These are phyloP conservation scores for Oreochromis mossambicus DNA, from an alignment of 2,797 vertebrate genomes.

Conservation along the genomic window DNA sequence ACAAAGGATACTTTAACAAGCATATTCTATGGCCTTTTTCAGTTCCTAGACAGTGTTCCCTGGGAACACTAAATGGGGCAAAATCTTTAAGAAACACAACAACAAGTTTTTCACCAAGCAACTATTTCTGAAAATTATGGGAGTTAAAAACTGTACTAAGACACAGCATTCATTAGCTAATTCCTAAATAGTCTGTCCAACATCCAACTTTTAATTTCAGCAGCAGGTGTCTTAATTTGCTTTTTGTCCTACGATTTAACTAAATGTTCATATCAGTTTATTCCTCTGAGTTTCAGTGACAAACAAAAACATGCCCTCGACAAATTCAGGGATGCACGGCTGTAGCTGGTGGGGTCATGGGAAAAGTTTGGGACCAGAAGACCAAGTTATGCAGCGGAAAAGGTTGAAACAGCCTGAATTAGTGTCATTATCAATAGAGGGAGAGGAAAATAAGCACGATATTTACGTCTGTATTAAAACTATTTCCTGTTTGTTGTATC, in stretches of 20 bases:
- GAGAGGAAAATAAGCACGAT: neutral
- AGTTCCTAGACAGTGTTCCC: neutral
- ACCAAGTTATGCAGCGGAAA: neutral
- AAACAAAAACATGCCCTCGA: neutral
- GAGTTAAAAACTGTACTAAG: neutral
- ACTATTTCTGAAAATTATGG: neutral
- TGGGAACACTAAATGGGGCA: neutral
- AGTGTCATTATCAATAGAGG: neutral
- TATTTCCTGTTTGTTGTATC: neutral
- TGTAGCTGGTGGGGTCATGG: neutral
- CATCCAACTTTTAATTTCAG: neutral
- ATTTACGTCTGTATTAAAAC: neutral
- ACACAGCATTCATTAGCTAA: neutral
- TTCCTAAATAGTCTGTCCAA: neutral
- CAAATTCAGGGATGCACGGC: neutral
- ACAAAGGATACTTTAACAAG: neutral
- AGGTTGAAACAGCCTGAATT: neutral
- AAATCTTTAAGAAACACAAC: neutral
- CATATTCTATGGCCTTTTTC: neutral
- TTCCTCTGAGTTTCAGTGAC: neutral
- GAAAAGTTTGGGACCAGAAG: neutral
- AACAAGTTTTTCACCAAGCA: neutral
- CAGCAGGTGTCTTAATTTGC: neutral
- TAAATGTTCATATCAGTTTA: neutral
- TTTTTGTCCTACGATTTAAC: neutral